Evolutionary conservation across 2,888 invertebrate genomes (phyloP).

Genomic region (Griposia aprilina): DNA sequence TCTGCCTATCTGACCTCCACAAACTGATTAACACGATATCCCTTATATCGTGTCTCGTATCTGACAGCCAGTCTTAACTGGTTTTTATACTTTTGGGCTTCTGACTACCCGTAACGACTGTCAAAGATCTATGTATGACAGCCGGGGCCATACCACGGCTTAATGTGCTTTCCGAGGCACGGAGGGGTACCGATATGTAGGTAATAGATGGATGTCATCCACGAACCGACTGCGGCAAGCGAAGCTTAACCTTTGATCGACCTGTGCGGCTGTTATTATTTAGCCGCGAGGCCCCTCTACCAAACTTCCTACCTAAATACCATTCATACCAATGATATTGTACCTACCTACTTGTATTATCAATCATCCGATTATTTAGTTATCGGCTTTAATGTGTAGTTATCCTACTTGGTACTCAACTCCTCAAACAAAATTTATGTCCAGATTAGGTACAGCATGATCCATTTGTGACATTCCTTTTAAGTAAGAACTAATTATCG

Average conservation of each 20-base stretch:
- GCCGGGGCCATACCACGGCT: background rate
- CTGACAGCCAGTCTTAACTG: background rate
- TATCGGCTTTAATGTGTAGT: conserved; percentile 30
- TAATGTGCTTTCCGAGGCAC: background rate
- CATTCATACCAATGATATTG: background rate
- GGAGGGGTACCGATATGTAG: too few species aligned
- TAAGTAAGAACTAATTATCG: background rate
- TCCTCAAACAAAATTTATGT: background rate
- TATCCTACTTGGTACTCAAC: conserved; percentile 17
- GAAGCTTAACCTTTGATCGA: background rate
- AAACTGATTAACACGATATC: background rate
- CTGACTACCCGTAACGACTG: background rate
- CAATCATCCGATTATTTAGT: conserved; percentile 41
- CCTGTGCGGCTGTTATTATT: background rate
- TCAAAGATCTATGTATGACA: background rate
- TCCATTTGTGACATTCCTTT: background rate
- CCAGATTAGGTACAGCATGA: conserved; percentile 5
- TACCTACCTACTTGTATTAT: conserved; percentile 29
- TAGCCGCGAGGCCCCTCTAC: background rate
- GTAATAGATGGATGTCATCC: background rate
- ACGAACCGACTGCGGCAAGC: background rate
- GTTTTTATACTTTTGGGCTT: background rate
- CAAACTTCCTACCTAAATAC: background rate
- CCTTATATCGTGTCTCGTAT: background rate
- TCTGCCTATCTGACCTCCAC: background rate